A percentile compares a stretch with the other conserved stretches of the same genome.
These are phyloP conservation scores for Ispidina picta DNA, from an alignment of 2,797 vertebrate species.

Conservation along the genomic window DNA sequence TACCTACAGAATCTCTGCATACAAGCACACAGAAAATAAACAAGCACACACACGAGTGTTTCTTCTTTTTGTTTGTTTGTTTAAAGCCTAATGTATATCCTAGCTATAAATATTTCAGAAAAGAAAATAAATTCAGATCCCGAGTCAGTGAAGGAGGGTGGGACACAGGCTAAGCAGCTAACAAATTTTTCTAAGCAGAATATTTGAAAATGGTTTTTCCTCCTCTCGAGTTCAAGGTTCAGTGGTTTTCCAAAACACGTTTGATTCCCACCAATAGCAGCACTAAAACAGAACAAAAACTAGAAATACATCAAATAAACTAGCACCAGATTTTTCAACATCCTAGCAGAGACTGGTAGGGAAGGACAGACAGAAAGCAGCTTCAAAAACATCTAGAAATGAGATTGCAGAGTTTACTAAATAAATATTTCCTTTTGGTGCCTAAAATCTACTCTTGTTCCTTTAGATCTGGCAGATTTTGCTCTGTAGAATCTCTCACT, in stretches of 20 bases:
- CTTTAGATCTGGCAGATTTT: not conserved
- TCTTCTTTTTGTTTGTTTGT: constrained; percentile 40
- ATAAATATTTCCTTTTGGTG: constrained; percentile 42
- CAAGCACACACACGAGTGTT: not conserved
- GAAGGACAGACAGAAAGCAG: constrained; percentile 29
- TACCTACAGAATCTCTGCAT: not conserved
- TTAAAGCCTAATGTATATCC: constrained; percentile 4
- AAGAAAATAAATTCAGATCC: constrained; percentile 42
- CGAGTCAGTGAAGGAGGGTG: not conserved
- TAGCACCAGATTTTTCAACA: constrained; percentile 39
- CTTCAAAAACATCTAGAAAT: constrained; percentile 43
- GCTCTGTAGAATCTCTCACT: not conserved
- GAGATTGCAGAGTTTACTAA: constrained; percentile 36
- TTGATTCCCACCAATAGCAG: constrained; percentile 7
- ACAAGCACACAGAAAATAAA: constrained; percentile 35
- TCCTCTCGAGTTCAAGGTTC: constrained; percentile 49
- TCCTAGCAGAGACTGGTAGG: not conserved
- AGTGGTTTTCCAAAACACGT: constrained; percentile 38
- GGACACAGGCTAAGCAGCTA: not conserved
- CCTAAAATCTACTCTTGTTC: not conserved
- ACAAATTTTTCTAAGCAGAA: constrained; percentile 26
- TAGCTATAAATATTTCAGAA: constrained; percentile 41
- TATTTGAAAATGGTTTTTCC: constrained; percentile 38
- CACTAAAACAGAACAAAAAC: constrained; percentile 5
- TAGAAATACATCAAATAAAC: constrained; percentile 41